Evolutionary conservation across 2,888 invertebrate genomes (phyloP).

Genomic region (Agrotis segetum): DNA sequence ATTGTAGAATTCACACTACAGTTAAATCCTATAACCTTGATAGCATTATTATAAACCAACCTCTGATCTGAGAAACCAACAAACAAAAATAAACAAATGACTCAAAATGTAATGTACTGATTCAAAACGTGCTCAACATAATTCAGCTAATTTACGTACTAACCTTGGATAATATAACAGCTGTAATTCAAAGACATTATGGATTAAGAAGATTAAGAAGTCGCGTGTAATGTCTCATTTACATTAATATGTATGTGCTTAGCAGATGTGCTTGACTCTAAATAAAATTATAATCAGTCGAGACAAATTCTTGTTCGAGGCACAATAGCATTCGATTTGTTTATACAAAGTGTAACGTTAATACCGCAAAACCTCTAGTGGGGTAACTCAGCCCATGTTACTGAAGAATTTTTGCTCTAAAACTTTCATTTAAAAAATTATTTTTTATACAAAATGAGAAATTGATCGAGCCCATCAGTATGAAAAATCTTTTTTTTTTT

Average conservation of each 20-base stretch:
- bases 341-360: too few relatives aligned
- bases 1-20: too few relatives aligned
- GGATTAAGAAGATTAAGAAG: slow-evolving; percentile 44
- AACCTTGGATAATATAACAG: slow-evolving; percentile 45
- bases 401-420: too few relatives aligned
- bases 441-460: too few relatives aligned
- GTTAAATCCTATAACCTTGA: not conserved
- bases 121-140: slow-evolving; percentile 30
- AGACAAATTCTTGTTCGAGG: not conserved
- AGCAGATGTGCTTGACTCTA: slow-evolving; percentile 6
- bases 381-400: too few relatives aligned
- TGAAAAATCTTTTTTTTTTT: too few relatives aligned
- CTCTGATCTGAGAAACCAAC: too few relatives aligned
- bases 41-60: not conserved
- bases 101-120: not conserved
- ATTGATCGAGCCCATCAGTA: too few relatives aligned
- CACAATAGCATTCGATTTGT: too few relatives aligned
- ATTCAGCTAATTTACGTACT: slow-evolving; percentile 32
- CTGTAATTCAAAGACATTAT: slow-evolving; percentile 39
- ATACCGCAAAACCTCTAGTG: too few relatives aligned
- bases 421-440: too few relatives aligned
- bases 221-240: slow-evolving; percentile 29
- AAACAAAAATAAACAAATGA: slow-evolving; percentile 10
- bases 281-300: not conserved
- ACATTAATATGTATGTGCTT: slow-evolving; percentile 23